Evolutionary conservation across 2,113 vertebrate genomes (phyloP).

Genomic region (Oxyura jamaicensis): DNA sequence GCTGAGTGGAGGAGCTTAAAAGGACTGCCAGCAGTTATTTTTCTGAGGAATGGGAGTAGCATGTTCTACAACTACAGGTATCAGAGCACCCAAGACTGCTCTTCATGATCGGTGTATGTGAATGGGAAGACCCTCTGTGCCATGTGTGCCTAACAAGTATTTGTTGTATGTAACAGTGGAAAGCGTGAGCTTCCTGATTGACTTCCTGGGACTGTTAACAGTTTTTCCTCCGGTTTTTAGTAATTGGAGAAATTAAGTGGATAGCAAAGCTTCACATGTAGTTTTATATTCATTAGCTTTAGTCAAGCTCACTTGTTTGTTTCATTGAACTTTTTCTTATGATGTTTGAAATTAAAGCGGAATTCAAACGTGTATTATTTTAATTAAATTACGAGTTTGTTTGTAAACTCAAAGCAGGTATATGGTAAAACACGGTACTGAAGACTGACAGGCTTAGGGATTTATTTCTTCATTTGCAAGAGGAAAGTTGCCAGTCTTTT

Average conservation of each 20-base stretch:
- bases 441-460: conserved; percentile 11
- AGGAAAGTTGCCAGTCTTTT: conserved; percentile 9
- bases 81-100: neutral
- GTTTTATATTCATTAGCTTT: neutral
- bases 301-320: neutral
- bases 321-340: neutral
- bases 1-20: neutral
- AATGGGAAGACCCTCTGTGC: neutral
- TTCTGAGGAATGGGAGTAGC: neutral
- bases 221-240: neutral
- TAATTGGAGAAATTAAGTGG: neutral
- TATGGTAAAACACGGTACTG: neutral
- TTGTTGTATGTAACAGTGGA: neutral
- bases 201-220: neutral
- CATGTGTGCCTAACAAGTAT: neutral
- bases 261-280: neutral
- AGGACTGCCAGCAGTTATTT: neutral
- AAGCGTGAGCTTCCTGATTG: neutral
- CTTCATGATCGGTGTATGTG: neutral
- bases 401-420: neutral
- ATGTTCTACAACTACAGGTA: neutral
- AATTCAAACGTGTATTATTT: conserved; percentile 18
- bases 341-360: neutral
- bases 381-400: conserved; percentile 18
- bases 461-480: neutral